Evolutionary conservation across 2,797 vertebrate species (phyloP).

Genomic region (Melanotaenia trifasciata): DNA sequence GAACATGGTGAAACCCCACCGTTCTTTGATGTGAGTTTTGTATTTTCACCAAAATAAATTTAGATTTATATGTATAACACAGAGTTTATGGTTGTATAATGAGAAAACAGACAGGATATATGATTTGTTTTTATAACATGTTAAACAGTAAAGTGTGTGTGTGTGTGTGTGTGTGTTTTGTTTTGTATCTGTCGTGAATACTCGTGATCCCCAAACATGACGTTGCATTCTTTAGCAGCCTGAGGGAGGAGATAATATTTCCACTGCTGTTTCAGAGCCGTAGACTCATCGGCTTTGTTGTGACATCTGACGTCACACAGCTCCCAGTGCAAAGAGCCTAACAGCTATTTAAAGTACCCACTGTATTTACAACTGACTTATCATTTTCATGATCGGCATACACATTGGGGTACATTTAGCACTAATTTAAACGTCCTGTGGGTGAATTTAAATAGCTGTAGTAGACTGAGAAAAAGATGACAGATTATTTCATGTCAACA

Average conservation of each 20-base stretch:
- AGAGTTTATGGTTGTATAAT: no score
- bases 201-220: neutral
- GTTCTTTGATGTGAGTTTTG: no score
- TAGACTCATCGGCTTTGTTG: neutral
- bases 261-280: neutral
- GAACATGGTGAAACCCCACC: no score
- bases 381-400: neutral
- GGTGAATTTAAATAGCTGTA: no score
- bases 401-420: no score
- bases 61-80: no score
- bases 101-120: no score
- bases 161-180: neutral
- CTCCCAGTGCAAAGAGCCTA: neutral
- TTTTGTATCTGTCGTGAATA: neutral
- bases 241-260: neutral
- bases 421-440: no score
- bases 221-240: slow-evolving; percentile 7
- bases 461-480: no score
- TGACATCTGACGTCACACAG: neutral
- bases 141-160: neutral
- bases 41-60: no score
- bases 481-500: no score
- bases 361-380: neutral
- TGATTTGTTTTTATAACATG: no score
- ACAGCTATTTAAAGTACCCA: neutral